Percentiles rank a stretch among this genome's conserved stretches.
Evolutionary conservation across 1,140 invertebrate species (phyloP).

Genomic region (Drosophila triauraria): DNA sequence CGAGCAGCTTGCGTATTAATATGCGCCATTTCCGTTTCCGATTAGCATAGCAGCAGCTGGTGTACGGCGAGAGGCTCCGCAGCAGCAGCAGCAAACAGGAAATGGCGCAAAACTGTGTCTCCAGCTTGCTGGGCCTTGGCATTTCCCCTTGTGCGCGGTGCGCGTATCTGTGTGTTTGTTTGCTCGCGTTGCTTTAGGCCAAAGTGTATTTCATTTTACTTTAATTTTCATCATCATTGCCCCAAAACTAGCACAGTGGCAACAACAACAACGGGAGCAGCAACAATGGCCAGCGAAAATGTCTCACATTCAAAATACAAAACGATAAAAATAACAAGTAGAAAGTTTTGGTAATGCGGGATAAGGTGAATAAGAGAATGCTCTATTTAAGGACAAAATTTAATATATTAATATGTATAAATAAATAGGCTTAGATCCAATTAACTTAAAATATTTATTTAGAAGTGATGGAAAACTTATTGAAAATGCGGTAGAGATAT

Average conservation of each 20-base stretch:
- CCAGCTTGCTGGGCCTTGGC: conserved; percentile 43
- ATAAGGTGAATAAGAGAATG: conserved; percentile 10
- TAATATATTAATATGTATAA: neutral
- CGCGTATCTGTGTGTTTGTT: conserved; percentile 10
- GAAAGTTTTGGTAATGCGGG: conserved; percentile 6
- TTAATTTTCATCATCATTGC: conserved; percentile 83
- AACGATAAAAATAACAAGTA: conserved; percentile 76
- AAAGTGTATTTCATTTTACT: conserved; percentile 82
- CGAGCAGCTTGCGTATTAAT: conserved; percentile 82
- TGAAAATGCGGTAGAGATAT: too few relatives aligned
- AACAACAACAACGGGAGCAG: conserved; percentile 16
- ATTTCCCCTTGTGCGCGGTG: conserved; percentile 4
- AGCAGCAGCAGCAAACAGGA: conserved; percentile 59
- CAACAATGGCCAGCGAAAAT: conserved; percentile 56
- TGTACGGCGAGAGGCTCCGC: conserved; percentile 48
- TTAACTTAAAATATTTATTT: neutral
- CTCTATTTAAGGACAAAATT: conserved; percentile 4
- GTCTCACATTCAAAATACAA: conserved; percentile 77
- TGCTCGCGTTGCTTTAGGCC: conserved; percentile 33
- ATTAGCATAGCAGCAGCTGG: conserved; percentile 80
- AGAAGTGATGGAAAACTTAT: neutral
- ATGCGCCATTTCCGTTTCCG: conserved; percentile 83
- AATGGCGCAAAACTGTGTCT: conserved; percentile 77
- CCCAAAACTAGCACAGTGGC: conserved; percentile 70
- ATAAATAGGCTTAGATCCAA: neutral